Conservation (phyloP, 1,140 invertebrate genomes). For the Asbolus verrucosus region DNA sequence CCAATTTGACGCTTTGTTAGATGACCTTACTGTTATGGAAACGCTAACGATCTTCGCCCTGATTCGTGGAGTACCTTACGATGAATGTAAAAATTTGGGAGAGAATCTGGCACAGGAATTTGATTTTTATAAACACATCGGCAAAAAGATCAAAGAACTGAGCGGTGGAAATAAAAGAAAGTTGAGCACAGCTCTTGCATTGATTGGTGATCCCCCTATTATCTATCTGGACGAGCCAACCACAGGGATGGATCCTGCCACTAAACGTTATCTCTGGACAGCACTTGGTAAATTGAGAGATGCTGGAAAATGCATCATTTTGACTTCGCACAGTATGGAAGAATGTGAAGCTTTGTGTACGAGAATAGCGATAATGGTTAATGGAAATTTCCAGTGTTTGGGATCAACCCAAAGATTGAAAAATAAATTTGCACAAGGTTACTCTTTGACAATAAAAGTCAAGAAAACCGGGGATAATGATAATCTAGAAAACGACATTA, state of each 20-base stretch:
- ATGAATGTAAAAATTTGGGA: slow-evolving; percentile 62
- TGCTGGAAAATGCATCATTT: slow-evolving; percentile 76
- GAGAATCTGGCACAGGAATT: slow-evolving; percentile 64
- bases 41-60: slow-evolving; percentile 80
- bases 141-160: slow-evolving; percentile 71
- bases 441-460: slow-evolving; percentile 62
- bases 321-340: slow-evolving; percentile 87
- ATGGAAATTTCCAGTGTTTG: slow-evolving; percentile 79
- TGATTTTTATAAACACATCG: slow-evolving; percentile 67
- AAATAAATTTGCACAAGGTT: slow-evolving; percentile 72
- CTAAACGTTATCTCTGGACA: slow-evolving; percentile 82
- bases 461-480: slow-evolving; percentile 49
- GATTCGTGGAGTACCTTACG: slow-evolving; percentile 75
- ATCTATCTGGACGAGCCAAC: slow-evolving; percentile 90
- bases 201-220: slow-evolving; percentile 89
- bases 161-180: slow-evolving; percentile 97
- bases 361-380: slow-evolving; percentile 89
- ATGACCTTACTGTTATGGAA: slow-evolving; percentile 82
- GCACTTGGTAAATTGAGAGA: slow-evolving; percentile 73
- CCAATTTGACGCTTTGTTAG: slow-evolving; percentile 85
- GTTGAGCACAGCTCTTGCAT: slow-evolving; percentile 90
- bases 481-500: slow-evolving; percentile 41
- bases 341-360: slow-evolving; percentile 90
- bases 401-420: slow-evolving; percentile 78
- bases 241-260: slow-evolving; percentile 85